Conservation (phyloP, 2,113 vertebrate species). For the Salvator merianae region DNA sequence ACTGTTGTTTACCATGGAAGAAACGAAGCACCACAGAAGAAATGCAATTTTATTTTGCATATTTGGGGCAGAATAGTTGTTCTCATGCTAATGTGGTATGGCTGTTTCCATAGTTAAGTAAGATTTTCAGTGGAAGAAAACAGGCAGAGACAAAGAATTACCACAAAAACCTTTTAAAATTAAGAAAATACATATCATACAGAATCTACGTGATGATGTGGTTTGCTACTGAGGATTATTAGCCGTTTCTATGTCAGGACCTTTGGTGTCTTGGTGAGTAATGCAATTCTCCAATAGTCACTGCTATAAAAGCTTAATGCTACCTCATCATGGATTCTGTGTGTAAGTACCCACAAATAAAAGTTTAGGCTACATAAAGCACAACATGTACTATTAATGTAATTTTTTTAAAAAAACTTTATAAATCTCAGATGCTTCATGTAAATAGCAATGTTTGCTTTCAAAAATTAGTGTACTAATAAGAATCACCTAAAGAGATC, state of each 20-base stretch:
- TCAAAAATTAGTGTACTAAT: background rate
- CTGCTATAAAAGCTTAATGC: slow-evolving; percentile 28
- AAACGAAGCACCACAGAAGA: slow-evolving; percentile 44
- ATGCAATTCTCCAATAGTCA: slow-evolving; percentile 35
- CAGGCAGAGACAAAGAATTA: slow-evolving; percentile 31
- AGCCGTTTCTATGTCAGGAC: slow-evolving; percentile 53
- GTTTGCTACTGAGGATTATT: slow-evolving; percentile 40
- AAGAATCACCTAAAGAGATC: background rate
- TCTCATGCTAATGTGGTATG: background rate
- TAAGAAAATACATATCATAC: slow-evolving; percentile 37
- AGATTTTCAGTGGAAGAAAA: slow-evolving; percentile 38
- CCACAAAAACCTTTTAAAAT: slow-evolving; percentile 34
- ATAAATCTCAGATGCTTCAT: slow-evolving; percentile 52
- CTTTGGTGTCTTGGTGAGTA: slow-evolving; percentile 38
- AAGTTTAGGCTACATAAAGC: slow-evolving; percentile 57
- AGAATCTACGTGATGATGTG: slow-evolving; percentile 42
- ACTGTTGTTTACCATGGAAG: slow-evolving; percentile 24
- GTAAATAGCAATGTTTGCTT: slow-evolving; percentile 43
- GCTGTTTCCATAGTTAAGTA: background rate
- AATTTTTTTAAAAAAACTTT: slow-evolving; percentile 47
- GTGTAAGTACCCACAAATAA: slow-evolving; percentile 53
- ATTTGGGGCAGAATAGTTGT: slow-evolving; percentile 16
- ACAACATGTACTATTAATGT: slow-evolving; percentile 55
- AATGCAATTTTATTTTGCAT: slow-evolving; percentile 34
- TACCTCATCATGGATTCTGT: slow-evolving; percentile 31